phyloP scores from a whole-genome alignment of 2,888 invertebrate genomes.

The Apamea anceps region DNA sequence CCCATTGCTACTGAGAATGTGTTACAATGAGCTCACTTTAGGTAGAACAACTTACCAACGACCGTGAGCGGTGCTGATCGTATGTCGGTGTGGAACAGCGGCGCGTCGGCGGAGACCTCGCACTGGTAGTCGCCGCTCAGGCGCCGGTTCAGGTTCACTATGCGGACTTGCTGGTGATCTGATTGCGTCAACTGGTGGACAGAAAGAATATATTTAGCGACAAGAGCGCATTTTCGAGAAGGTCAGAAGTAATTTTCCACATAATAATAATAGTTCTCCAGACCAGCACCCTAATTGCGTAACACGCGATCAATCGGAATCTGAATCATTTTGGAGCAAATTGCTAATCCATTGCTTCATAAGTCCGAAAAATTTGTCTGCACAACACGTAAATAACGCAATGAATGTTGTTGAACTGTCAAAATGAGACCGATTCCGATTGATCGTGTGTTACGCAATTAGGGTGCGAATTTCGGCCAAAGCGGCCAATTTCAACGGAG shows the following conservation, averaged over 20 bases:
- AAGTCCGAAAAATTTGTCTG: no score
- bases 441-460: no score
- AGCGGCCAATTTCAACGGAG: no score
- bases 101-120: constrained; percentile 93
- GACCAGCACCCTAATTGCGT: no score
- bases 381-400: no score
- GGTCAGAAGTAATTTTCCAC: not conserved
- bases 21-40: not conserved
- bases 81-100: constrained; percentile 92
- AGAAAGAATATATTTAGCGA: not conserved
- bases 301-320: no score
- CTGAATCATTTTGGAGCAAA: no score
- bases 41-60: constrained; percentile 90
- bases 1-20: not conserved
- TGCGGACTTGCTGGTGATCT: constrained; percentile 92
- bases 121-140: constrained; percentile 93
- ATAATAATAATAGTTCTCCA: not conserved
- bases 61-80: constrained; percentile 91
- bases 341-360: no score
- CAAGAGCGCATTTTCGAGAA: not conserved
- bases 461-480: no score
- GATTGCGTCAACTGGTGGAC: constrained; percentile 91
- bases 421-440: no score
- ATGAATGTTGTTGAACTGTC: no score
- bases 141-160: constrained; percentile 92